Evolutionary conservation across 2,888 invertebrate genomes (phyloP).

Genomic region (Tricholauxania praeusta): DNA sequence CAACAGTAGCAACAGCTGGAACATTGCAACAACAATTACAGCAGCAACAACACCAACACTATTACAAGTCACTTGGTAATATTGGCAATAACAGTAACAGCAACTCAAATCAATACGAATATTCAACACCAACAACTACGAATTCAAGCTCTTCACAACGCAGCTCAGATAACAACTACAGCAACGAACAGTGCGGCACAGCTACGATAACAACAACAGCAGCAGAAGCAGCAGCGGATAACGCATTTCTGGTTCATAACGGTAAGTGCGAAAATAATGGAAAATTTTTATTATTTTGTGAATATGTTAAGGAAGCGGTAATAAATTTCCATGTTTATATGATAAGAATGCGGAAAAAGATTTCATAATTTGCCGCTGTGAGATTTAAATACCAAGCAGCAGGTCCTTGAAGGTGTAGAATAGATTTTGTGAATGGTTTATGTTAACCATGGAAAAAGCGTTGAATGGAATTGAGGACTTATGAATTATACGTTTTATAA

Average conservation of each 20-base stretch:
- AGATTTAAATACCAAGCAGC: too few relatives aligned
- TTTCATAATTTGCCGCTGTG: too few relatives aligned
- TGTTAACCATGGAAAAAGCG: too few relatives aligned
- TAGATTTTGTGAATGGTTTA: too few relatives aligned
- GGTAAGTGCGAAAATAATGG: constrained; percentile 50
- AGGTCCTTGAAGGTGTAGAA: too few relatives aligned
- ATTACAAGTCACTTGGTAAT: constrained; percentile 60
- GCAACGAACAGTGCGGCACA: constrained; percentile 45
- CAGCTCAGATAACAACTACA: constrained; percentile 40
- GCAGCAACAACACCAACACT: constrained; percentile 58
- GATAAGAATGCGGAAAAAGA: too few relatives aligned
- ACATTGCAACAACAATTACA: constrained; percentile 19
- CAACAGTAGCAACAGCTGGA: constrained; percentile 48
- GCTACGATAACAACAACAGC: constrained; percentile 57
- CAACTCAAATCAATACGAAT: constrained; percentile 59
- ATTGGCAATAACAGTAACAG: constrained; percentile 50
- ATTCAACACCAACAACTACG: constrained; percentile 54
- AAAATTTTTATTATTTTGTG: too few relatives aligned
- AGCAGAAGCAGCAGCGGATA: constrained; percentile 72
- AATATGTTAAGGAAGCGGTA: too few relatives aligned
- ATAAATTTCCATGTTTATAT: too few relatives aligned
- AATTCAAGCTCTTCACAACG: constrained; percentile 30
- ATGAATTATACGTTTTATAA: too few relatives aligned
- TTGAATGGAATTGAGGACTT: too few relatives aligned
- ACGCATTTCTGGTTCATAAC: constrained; percentile 73